These are phyloP conservation scores for Dipodomys merriami DNA, from an alignment of 2,113 vertebrate genomes.

Conservation along the genomic window DNA sequence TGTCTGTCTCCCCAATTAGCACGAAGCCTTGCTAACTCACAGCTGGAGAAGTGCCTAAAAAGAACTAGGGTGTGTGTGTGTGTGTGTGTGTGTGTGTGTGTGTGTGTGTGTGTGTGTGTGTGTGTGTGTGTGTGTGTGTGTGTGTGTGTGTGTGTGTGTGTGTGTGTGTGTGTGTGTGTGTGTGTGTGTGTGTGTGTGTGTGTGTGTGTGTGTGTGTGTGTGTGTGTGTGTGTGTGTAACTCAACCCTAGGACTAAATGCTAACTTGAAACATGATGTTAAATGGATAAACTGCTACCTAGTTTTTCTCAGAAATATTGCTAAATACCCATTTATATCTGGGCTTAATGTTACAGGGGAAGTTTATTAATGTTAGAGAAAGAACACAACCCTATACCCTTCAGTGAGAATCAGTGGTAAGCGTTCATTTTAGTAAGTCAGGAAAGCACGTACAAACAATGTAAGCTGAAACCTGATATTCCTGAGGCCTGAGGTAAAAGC, in stretches of 20 bases:
- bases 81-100: background rate
- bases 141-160: background rate
- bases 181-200: background rate
- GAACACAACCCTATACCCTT: slow-evolving; percentile 57
- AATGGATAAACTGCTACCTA: background rate
- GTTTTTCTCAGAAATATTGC: slow-evolving; percentile 11
- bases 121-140: background rate
- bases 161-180: background rate
- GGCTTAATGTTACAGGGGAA: slow-evolving; percentile 48
- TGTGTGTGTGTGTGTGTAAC: slow-evolving; percentile 3
- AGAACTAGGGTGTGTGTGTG: slow-evolving; percentile 10
- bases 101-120: slow-evolving; percentile 4
- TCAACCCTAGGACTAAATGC: slow-evolving; percentile 38
- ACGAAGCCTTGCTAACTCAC: slow-evolving; percentile 54
- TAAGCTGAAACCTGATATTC: slow-evolving; percentile 80
- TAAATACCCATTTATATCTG: slow-evolving; percentile 3
- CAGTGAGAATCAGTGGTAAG: slow-evolving; percentile 76
- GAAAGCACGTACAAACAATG: slow-evolving; percentile 63
- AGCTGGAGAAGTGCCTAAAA: slow-evolving; percentile 49
- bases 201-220: background rate
- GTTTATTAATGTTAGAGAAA: slow-evolving; percentile 62
- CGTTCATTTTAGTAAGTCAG: slow-evolving; percentile 73
- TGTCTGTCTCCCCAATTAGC: slow-evolving; percentile 68
- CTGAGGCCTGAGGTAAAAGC: slow-evolving; percentile 81
- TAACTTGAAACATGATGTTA: slow-evolving; percentile 58